phyloP scores from a whole-genome alignment of 2,113 vertebrate species.

The Chloebia gouldiae region DNA sequence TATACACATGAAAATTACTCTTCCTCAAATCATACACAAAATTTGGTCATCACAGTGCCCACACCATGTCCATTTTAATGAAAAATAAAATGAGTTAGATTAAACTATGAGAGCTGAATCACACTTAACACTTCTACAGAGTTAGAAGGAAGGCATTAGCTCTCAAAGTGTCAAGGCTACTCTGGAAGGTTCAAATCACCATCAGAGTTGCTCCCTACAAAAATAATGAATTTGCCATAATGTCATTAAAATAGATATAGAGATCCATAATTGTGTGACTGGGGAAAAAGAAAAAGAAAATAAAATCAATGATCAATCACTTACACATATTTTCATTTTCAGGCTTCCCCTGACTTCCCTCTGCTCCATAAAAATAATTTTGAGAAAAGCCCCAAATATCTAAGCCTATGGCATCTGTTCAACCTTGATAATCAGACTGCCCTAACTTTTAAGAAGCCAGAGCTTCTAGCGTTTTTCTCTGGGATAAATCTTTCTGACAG shows the following conservation, averaged over 20 bases:
- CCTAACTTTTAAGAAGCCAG: neutral
- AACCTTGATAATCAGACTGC: neutral
- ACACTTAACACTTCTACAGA: neutral
- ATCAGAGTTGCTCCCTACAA: neutral
- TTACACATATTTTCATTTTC: neutral
- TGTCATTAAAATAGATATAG: neutral
- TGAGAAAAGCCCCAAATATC: neutral
- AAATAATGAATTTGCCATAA: neutral
- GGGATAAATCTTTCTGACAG: neutral
- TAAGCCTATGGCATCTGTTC: neutral
- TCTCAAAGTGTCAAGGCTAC: neutral
- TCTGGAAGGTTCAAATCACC: neutral
- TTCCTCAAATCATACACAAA: neutral
- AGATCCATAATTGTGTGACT: neutral
- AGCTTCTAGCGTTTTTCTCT: neutral
- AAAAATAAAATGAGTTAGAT: neutral
- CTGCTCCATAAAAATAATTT: neutral
- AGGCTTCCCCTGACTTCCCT: neutral
- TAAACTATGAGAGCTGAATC: neutral
- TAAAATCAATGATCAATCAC: too few relatives aligned
- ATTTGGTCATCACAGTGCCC: neutral
- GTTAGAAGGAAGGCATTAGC: neutral
- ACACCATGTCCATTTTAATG: neutral
- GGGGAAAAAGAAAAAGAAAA: neutral
- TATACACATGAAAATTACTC: neutral